Conservation (phyloP, 2,888 invertebrate species). For the Automeris io region DNA sequence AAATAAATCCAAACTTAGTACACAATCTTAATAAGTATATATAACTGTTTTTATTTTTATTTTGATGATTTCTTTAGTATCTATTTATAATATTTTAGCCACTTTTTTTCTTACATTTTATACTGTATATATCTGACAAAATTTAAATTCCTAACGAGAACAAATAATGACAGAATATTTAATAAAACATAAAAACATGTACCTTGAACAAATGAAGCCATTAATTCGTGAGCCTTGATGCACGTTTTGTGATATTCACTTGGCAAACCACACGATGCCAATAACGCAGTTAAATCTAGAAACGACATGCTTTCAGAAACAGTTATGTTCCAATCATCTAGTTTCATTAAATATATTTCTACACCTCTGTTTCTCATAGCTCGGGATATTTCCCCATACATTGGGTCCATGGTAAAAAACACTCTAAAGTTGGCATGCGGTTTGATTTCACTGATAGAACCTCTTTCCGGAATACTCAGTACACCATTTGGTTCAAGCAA, state of each 20-base stretch:
- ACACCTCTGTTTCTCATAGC: constrained; percentile 99
- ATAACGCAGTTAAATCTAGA: constrained; percentile 60
- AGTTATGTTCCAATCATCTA: constrained; percentile 43
- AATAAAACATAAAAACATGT: too few relatives aligned
- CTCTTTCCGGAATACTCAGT: constrained; percentile 93
- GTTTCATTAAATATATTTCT: constrained; percentile 81
- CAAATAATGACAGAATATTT: too few relatives aligned
- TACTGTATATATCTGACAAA: too few relatives aligned
- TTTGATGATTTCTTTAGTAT: too few relatives aligned
- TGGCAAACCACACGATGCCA: constrained; percentile 58
- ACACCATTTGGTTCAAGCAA: constrained; percentile 95
- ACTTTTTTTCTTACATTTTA: too few relatives aligned
- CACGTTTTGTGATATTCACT: constrained; percentile 48
- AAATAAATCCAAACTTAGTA: constrained; percentile 6
- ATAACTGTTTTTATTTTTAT: too few relatives aligned
- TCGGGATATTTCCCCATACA: constrained; percentile 96
- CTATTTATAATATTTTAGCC: too few relatives aligned
- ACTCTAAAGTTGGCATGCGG: constrained; percentile 95
- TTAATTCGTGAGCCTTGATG: constrained; percentile 52
- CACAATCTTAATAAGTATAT: too few relatives aligned
- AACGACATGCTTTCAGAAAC: constrained; percentile 52
- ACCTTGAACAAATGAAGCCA: constrained; percentile 68
- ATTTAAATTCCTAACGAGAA: too few relatives aligned
- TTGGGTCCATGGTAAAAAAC: constrained; percentile 96
- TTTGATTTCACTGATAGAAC: constrained; percentile 85